Evolutionary conservation across 2,113 vertebrate species (phyloP).

Genomic region (Noctilio leporinus): DNA sequence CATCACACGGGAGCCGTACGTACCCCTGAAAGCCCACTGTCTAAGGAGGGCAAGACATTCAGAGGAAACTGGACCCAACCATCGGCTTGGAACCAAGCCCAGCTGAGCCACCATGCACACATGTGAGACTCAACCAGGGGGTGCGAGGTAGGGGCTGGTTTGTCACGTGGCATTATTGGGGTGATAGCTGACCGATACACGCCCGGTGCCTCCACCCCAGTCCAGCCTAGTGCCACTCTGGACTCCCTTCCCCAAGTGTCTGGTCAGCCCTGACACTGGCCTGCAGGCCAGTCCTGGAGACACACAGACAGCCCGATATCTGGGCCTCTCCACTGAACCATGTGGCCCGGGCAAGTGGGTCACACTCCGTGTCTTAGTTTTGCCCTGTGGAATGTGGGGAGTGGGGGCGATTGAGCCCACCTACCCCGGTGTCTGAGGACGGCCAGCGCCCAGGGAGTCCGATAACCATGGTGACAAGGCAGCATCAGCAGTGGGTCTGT

Average conservation of each 20-base stretch:
- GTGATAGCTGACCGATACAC: fast-evolving
- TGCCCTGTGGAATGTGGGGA: fast-evolving
- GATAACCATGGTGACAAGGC: fast-evolving
- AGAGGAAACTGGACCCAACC: too few species aligned
- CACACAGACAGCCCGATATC: fast-evolving
- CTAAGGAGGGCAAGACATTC: fast-evolving
- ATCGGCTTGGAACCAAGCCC: background rate
- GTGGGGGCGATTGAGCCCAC: fast-evolving
- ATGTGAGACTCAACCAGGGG: fast-evolving
- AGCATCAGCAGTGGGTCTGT: fast-evolving
- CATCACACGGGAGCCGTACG: background rate
- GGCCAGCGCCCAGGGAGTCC: background rate
- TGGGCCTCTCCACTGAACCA: fast-evolving
- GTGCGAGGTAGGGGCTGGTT: fast-evolving
- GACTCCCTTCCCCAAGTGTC: too few species aligned
- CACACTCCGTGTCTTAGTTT: fast-evolving
- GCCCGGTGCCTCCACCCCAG: fast-evolving
- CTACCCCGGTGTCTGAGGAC: fast-evolving
- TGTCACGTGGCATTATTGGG: fast-evolving
- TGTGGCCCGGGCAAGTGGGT: too few species aligned
- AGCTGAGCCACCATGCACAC: fast-evolving
- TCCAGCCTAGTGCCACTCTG: fast-evolving
- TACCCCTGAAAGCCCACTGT: fast-evolving
- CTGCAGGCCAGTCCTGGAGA: background rate
- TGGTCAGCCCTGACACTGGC: background rate